Conservation (phyloP, 2,113 vertebrate genomes). For the Lepus timidus region DNA sequence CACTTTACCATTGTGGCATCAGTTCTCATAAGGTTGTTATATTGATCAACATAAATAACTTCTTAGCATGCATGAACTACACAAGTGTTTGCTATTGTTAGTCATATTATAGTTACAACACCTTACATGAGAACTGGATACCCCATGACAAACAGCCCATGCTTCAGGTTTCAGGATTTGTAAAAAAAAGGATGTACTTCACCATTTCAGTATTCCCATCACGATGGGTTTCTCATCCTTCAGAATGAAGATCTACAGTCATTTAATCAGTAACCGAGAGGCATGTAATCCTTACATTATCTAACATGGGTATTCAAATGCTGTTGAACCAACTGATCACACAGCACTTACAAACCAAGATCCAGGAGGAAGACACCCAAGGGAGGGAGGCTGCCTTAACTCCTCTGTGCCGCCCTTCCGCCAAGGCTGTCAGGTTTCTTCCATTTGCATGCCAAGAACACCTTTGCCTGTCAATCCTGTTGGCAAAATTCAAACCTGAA, state of each 20-base stretch:
- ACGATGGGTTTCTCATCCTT: not conserved
- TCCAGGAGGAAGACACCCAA: not conserved
- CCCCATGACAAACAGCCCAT: not conserved
- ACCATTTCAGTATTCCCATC: not conserved
- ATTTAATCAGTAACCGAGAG: not conserved
- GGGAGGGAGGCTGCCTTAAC: accelerated
- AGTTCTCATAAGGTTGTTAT: not conserved
- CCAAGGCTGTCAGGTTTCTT: not conserved
- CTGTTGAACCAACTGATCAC: not conserved
- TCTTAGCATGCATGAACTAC: not conserved
- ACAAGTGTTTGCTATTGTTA: not conserved
- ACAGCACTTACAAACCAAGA: not conserved
- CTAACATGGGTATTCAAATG: not conserved
- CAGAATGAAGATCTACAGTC: not conserved
- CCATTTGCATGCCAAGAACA: not conserved
- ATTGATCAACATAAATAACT: not conserved
- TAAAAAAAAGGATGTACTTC: not conserved
- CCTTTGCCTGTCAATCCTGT: not conserved
- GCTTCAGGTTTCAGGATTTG: not conserved
- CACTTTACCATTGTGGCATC: not conserved
- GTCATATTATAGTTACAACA: not conserved
- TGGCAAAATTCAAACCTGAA: not conserved
- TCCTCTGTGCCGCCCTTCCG: not conserved
- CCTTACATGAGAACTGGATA: not conserved
- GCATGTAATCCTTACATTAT: not conserved